Conservation (phyloP, 2,888 invertebrate species). For the Coelogynopora nodosa region DNA sequence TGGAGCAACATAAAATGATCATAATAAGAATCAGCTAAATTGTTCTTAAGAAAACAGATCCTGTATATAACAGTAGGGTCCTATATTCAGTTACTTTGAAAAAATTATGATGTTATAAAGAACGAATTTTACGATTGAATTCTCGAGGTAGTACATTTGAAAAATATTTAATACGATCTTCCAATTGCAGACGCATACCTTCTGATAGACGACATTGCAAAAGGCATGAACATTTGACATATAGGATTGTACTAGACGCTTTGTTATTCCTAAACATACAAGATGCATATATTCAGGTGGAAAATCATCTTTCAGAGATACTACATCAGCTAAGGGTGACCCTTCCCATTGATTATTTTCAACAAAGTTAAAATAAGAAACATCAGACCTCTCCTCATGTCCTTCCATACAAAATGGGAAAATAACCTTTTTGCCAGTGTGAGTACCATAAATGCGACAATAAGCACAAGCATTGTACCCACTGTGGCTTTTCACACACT, state of each 20-base stretch:
- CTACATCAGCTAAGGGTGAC: slow-evolving; percentile 46
- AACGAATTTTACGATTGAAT: neutral
- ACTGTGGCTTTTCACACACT: neutral
- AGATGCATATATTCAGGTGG: slow-evolving; percentile 48
- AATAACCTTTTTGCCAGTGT: neutral
- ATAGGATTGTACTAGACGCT: neutral
- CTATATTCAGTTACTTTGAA: neutral
- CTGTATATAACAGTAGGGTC: neutral
- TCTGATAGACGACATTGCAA: neutral
- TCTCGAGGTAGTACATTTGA: neutral
- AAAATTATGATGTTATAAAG: neutral
- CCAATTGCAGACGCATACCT: neutral
- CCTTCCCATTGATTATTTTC: neutral
- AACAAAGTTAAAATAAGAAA: slow-evolving; percentile 32
- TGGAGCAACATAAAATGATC: slow-evolving; percentile 45
- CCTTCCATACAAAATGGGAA: slow-evolving; percentile 10
- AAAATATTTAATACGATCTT: neutral
- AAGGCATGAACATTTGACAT: neutral
- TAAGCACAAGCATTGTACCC: neutral
- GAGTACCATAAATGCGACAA: slow-evolving; percentile 47
- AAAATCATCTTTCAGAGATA: slow-evolving; percentile 43
- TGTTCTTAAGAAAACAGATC: slow-evolving; percentile 33
- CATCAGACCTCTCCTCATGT: neutral
- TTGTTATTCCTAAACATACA: neutral
- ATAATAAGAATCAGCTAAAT: slow-evolving; percentile 45